phyloP scores from a whole-genome alignment of 2,888 invertebrate genomes.

The Antheraea assamensis region DNA sequence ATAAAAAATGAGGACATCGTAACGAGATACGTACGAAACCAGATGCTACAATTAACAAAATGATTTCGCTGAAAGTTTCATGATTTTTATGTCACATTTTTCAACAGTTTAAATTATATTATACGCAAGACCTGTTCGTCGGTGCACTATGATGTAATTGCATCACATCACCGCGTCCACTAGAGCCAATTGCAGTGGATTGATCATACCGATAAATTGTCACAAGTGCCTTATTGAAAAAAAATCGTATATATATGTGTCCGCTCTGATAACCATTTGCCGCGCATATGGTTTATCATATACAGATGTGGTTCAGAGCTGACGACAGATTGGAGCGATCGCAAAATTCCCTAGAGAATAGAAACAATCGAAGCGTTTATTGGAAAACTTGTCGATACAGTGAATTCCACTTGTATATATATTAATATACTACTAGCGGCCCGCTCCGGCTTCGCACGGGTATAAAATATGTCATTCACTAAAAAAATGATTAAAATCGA shows the following conservation, averaged over 20 bases:
- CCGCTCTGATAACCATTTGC: conserved; percentile 8
- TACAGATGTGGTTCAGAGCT: neutral
- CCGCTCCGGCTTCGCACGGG: no score
- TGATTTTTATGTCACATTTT: conserved; percentile 26
- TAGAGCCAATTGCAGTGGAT: conserved; percentile 13
- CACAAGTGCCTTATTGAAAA: conserved; percentile 4
- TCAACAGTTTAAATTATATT: conserved; percentile 31
- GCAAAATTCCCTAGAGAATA: conserved; percentile 1
- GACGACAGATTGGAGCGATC: neutral
- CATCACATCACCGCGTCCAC: conserved; percentile 8
- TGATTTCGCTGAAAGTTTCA: conserved; percentile 22
- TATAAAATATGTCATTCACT: no score
- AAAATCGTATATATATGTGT: conserved; percentile 9
- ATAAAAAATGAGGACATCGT: neutral
- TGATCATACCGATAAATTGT: conserved; percentile 11
- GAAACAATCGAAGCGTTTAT: neutral
- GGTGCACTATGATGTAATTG: conserved; percentile 14
- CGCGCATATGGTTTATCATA: neutral
- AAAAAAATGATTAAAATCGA: no score
- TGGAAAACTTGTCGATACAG: neutral
- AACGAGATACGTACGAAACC: neutral
- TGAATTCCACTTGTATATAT: neutral
- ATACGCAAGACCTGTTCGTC: conserved; percentile 23
- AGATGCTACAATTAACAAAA: neutral
- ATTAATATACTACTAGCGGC: no score